Evolutionary conservation across 2,888 invertebrate genomes (phyloP).

Genomic region (Lycia hirtaria): DNA sequence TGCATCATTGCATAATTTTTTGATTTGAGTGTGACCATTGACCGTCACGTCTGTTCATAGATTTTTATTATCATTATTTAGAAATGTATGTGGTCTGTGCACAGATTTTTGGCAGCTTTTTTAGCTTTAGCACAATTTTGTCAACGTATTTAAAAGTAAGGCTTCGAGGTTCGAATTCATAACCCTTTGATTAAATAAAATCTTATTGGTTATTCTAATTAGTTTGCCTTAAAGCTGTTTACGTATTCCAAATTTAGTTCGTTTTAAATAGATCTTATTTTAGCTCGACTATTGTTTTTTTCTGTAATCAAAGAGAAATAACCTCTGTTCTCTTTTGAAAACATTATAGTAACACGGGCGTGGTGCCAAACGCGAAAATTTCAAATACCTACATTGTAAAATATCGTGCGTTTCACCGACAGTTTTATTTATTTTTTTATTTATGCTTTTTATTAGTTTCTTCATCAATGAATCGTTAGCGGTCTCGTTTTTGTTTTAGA

Average conservation of each 20-base stretch:
- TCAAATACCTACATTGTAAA: slow-evolving; percentile 57
- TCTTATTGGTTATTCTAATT: no score
- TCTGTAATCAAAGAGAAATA: slow-evolving; percentile 45
- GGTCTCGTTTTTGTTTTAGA: slow-evolving; percentile 19
- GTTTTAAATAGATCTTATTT: slow-evolving; percentile 2
- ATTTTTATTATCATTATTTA: no score
- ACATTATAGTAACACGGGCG: slow-evolving; percentile 61
- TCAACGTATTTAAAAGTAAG: no score
- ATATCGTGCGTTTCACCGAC: slow-evolving; percentile 45
- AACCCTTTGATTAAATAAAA: no score
- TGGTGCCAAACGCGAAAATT: slow-evolving; percentile 61
- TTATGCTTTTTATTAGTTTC: slow-evolving; percentile 29
- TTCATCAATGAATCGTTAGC: slow-evolving; percentile 28
- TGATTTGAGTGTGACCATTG: no score
- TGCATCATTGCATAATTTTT: no score
- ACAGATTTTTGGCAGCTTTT: no score
- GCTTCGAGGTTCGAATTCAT: no score
- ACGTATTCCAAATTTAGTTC: neutral
- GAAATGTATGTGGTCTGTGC: no score
- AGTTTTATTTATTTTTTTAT: slow-evolving; percentile 50
- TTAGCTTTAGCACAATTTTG: no score
- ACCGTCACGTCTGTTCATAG: no score
- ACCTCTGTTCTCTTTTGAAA: slow-evolving; percentile 57
- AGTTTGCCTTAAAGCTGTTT: no score
- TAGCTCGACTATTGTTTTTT: neutral